Conservation (phyloP, 2,113 vertebrate genomes). For the Camelus dromedarius region DNA sequence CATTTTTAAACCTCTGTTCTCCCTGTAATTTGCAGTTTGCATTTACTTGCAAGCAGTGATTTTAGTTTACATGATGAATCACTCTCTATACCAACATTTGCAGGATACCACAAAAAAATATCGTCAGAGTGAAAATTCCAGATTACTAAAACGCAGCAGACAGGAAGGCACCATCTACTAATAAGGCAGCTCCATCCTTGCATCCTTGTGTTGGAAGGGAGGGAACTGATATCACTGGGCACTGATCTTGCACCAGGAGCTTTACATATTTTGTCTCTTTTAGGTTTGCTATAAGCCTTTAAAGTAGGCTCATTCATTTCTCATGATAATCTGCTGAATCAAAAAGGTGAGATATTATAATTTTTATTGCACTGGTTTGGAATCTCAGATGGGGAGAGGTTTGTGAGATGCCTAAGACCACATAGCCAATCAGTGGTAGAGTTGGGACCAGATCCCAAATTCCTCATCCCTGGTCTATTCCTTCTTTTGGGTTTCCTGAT, state of each 20-base stretch:
- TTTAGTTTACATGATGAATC: conserved; percentile 77
- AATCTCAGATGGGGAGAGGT: neutral
- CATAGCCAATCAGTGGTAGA: neutral
- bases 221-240: neutral
- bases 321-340: neutral
- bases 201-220: conserved; percentile 21
- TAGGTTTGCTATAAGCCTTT: neutral
- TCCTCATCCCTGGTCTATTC: neutral
- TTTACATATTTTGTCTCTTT: neutral
- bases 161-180: conserved; percentile 72
- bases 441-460: conserved; percentile 4
- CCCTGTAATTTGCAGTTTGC: conserved; percentile 79
- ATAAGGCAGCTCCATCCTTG: conserved; percentile 41
- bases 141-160: conserved; percentile 75
- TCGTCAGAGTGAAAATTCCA: conserved; percentile 71
- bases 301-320: neutral
- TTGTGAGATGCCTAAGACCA: conserved; percentile 13
- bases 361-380: neutral
- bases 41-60: conserved; percentile 76
- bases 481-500: neutral
- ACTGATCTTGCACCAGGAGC: neutral
- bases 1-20: conserved; percentile 71
- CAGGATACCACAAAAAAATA: conserved; percentile 72
- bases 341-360: conserved; percentile 14
- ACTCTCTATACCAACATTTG: conserved; percentile 70